A percentile compares a stretch with the other conserved stretches of the same genome.
Evolutionary conservation across 1,140 invertebrate species (phyloP).

Genomic region (Brachionus asplanchnoidis): DNA sequence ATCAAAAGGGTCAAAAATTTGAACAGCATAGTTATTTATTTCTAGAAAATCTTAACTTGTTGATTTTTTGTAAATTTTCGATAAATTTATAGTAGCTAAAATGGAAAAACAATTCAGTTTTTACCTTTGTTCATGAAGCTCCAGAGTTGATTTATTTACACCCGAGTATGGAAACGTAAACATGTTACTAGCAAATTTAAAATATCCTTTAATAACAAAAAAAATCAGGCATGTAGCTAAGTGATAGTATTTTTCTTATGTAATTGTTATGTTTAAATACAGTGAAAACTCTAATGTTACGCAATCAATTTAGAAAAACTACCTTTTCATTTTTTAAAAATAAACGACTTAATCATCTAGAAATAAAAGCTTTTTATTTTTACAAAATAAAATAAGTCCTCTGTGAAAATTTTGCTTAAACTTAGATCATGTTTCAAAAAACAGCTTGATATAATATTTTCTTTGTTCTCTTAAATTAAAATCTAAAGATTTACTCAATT

Average conservation of each 20-base stretch:
- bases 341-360: neutral
- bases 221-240: neutral
- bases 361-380: neutral
- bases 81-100: neutral
- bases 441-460: too few species aligned
- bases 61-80: neutral
- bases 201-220: neutral
- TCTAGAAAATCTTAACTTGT: neutral
- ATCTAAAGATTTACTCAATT: too few species aligned
- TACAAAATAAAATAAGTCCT: neutral
- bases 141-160: neutral
- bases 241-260: slow-evolving; percentile 13
- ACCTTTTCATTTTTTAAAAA: neutral
- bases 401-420: too few species aligned
- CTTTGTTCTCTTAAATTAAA: too few species aligned
- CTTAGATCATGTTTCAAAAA: too few species aligned
- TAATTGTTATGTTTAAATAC: neutral
- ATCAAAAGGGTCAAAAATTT: neutral
- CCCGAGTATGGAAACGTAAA: neutral
- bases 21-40: neutral
- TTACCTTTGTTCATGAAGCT: neutral
- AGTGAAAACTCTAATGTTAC: neutral
- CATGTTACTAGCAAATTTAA: neutral
- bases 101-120: neutral
- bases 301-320: neutral